These are phyloP conservation scores for Mus minutoides DNA, from an alignment of 2,797 vertebrate genomes.

Conservation along the genomic window DNA sequence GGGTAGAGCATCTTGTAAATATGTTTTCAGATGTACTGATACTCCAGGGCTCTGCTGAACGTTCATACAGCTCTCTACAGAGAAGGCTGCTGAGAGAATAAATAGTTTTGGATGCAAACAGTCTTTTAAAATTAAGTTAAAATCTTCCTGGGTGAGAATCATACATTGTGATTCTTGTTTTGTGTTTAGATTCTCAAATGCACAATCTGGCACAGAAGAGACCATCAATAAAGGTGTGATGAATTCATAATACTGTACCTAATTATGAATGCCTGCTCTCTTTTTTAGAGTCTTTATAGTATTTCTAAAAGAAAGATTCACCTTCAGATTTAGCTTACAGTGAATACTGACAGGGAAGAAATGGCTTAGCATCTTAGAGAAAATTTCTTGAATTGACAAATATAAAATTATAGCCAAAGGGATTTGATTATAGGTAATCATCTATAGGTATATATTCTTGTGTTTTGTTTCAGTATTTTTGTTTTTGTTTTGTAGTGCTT, in stretches of 20 bases:
- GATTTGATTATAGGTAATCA: constrained; percentile 23
- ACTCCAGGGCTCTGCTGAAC: not conserved
- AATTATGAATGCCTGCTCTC: constrained; percentile 58
- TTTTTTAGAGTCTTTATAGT: not conserved
- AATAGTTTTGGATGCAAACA: not conserved
- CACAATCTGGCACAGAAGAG: constrained; percentile 42
- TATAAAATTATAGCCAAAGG: not conserved
- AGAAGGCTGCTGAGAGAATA: not conserved
- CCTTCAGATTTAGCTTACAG: constrained; percentile 21
- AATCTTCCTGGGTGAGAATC: constrained; percentile 2
- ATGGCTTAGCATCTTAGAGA: not conserved
- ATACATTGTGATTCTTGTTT: constrained; percentile 13
- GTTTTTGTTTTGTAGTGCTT: not conserved
- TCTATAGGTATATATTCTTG: not conserved
- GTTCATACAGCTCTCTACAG: not conserved
- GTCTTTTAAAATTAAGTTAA: constrained; percentile 21
- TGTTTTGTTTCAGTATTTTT: not conserved
- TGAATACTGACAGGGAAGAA: not conserved
- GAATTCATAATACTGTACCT: constrained; percentile 62
- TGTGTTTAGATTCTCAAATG: constrained; percentile 61
- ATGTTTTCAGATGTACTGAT: not conserved
- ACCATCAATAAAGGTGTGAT: constrained; percentile 43
- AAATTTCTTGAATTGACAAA: constrained; percentile 18
- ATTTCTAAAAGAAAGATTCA: constrained; percentile 35
- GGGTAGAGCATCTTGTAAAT: not conserved